Evolutionary conservation across 2,888 invertebrate genomes (phyloP), one percentile per base, ranked within the genome.

Genomic region (Heliconius cydno): DNA sequence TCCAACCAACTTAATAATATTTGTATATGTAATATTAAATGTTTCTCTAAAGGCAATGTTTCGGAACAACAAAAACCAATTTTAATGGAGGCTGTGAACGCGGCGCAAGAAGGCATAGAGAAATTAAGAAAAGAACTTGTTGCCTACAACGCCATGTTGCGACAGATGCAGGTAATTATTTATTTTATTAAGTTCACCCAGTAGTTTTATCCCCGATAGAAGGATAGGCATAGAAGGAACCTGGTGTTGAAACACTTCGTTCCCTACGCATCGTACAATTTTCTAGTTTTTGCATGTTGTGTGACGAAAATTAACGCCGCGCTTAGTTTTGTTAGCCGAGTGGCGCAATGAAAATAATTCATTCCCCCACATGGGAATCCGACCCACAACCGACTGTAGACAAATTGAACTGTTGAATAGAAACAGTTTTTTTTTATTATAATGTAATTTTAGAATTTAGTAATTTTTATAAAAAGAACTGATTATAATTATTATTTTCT

Each of bases 71-170:
- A 98, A 86, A 96, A 97, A 76, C 96, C 97, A 0, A 95, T 96
- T 0, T 94, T 98, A 3, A 95, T 98, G 92, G 96, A 96, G 79
- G 98, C 98, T 0, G 97, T 99, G 75, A 98, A 97, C 88, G 96
- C 96, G 0, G 96, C 98, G 3, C 98, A 98, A 85, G 97, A 97
- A 82, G 97, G 97, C 19, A 98, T 98, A 72, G 98, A 98, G 88
- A 96, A 96, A 72, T 94, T 98, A 3, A 96, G 97, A 77, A 97
- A 96, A 82, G 97, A 97, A 83, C 91, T 96, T 10, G 93, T 96
- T 1, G 94, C 95, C 0, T 93, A 93, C 87, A 92, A 91, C 83
- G 89, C 89, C 5, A 91, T 90, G 3, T 84, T 93, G 0, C 88
- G 90, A 78, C 92, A 92, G 76, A 89, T 94, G 89, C 94, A 94